Evolutionary conservation across 2,888 invertebrate species (phyloP).

Genomic region (Agonopterix alstromeriana): DNA sequence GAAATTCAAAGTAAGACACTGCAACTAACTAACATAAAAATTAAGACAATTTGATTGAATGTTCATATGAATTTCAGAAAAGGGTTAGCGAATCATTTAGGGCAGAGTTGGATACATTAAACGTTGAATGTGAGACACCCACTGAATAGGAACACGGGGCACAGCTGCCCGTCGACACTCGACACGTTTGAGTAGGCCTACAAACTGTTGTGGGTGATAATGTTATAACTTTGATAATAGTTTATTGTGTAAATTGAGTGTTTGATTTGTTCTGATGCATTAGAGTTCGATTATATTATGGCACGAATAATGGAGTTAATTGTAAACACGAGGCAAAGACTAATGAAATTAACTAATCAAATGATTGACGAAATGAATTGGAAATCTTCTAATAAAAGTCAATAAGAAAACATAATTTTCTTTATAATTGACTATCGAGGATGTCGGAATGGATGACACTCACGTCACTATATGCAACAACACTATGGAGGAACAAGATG

Average conservation of each 20-base stretch:
- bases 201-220: constrained; percentile 37
- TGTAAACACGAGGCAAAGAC: not conserved
- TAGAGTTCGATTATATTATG: constrained; percentile 4
- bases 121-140: constrained; percentile 32
- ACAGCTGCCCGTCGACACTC: constrained; percentile 30
- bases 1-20: constrained; percentile 1
- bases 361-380: too few relatives aligned
- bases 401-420: too few relatives aligned
- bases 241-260: constrained; percentile 24
- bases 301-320: not conserved
- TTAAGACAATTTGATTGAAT: constrained; percentile 14
- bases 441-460: not conserved
- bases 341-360: too few relatives aligned
- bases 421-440: too few relatives aligned
- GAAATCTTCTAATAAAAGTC: too few relatives aligned
- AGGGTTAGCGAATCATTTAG: constrained; percentile 33
- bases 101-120: constrained; percentile 39
- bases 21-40: constrained; percentile 14
- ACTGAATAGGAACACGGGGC: constrained; percentile 30
- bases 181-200: constrained; percentile 40
- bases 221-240: constrained; percentile 25
- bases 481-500: not conserved
- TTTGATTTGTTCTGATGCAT: constrained; percentile 19
- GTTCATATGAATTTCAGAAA: constrained; percentile 19
- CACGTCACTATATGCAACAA: not conserved